phyloP scores from a whole-genome alignment of 2,797 vertebrate genomes.

The Pseudochirops corinnae region DNA sequence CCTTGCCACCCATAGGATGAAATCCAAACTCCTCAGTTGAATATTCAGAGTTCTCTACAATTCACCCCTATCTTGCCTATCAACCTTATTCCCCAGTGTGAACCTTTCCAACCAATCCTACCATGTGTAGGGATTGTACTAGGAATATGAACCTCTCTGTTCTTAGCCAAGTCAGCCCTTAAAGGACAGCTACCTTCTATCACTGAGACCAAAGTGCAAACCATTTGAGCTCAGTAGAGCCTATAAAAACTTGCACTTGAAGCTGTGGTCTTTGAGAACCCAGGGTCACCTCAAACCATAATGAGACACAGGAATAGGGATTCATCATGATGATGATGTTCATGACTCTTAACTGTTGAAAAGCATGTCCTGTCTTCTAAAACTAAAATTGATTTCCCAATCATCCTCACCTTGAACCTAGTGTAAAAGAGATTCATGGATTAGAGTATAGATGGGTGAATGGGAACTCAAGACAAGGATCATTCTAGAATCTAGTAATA shows the following conservation, averaged over 20 bases:
- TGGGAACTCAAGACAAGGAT: conserved; percentile 55
- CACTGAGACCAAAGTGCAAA: neutral
- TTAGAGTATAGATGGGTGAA: conserved; percentile 56
- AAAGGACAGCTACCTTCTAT: neutral
- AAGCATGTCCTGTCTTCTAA: neutral
- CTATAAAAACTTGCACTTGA: neutral
- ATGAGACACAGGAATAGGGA: neutral
- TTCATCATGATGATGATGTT: neutral
- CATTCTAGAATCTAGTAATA: conserved; percentile 58
- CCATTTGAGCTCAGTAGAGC: neutral
- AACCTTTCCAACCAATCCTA: neutral
- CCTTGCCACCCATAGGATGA: neutral
- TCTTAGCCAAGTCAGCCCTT: neutral
- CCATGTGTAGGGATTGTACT: neutral
- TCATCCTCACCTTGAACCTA: neutral
- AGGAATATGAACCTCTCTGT: neutral
- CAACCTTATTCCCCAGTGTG: neutral
- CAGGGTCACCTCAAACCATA: neutral
- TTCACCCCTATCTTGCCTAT: neutral
- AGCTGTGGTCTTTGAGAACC: neutral
- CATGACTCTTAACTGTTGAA: neutral
- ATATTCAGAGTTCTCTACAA: neutral
- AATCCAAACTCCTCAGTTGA: neutral
- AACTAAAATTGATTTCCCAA: neutral
- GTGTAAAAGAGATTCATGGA: neutral